phyloP scores from a whole-genome alignment of 1,140 invertebrate species.

The Hormaphis cornu region DNA sequence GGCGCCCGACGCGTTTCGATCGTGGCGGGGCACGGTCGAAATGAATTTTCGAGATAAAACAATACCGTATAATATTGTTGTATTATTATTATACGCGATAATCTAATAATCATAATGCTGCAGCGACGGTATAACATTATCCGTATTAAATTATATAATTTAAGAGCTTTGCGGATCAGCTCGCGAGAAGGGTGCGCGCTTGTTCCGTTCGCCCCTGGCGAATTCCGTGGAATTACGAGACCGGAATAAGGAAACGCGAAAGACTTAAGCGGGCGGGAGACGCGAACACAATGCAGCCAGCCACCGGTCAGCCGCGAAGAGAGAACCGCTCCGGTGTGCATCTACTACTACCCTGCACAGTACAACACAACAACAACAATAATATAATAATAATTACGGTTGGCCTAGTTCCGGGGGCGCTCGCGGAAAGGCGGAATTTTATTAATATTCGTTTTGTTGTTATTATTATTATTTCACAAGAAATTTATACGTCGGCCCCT shows the following conservation, averaged over 20 bases:
- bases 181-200: background rate
- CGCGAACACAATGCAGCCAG: slow-evolving; percentile 14
- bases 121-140: too few relatives aligned
- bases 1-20: too few relatives aligned
- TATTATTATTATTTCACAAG: too few relatives aligned
- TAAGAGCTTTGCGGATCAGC: background rate
- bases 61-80: too few relatives aligned
- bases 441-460: slow-evolving; percentile 24
- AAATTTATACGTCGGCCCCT: background rate
- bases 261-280: slow-evolving; percentile 8
- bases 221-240: slow-evolving; percentile 22
- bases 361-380: slow-evolving; percentile 4
- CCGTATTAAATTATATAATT: background rate
- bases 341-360: too few relatives aligned
- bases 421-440: slow-evolving; percentile 16
- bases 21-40: too few relatives aligned
- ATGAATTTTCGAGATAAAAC: slow-evolving; percentile 18
- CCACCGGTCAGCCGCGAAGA: slow-evolving; percentile 15
- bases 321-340: background rate
- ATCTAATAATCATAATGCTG: too few relatives aligned
- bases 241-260: slow-evolving; percentile 33
- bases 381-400: slow-evolving; percentile 23
- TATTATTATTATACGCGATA: too few relatives aligned
- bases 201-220: slow-evolving; percentile 16
- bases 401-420: slow-evolving; percentile 21